phyloP scores from a whole-genome alignment of 23 tunicate species.

The Trididemnum miniatum region DNA sequence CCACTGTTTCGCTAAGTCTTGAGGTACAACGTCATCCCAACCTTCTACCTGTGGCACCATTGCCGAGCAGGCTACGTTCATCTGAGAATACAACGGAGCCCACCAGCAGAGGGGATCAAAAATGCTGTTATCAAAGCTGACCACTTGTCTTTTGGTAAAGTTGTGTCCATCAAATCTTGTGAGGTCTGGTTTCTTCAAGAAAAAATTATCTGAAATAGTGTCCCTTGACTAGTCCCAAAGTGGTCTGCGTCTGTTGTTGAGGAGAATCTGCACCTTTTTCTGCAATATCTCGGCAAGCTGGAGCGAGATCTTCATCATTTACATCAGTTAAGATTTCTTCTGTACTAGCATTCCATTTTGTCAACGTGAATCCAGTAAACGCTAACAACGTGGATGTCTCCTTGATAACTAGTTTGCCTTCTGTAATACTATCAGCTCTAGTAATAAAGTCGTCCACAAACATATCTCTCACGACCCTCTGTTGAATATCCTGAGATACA shows the following conservation, averaged over 20 bases:
- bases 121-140: not conserved
- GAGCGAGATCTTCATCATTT: not conserved
- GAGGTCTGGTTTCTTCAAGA: not conserved
- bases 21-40: not conserved
- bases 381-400: not conserved
- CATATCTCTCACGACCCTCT: not conserved
- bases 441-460: not conserved
- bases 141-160: constrained; percentile 1
- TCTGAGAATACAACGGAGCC: not conserved
- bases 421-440: not conserved
- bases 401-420: not conserved
- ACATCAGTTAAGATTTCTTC: not conserved
- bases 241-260: not conserved
- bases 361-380: not conserved
- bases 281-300: not conserved
- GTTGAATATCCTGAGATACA: not conserved
- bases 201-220: not conserved
- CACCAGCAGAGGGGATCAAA: constrained; percentile 6
- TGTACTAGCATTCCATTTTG: constrained; percentile 2
- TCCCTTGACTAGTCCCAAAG: constrained; percentile 3
- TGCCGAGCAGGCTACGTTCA: not conserved
- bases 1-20: not conserved
- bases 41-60: not conserved
- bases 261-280: not conserved
- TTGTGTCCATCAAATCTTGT: not conserved